Conservation (phyloP, 2,888 invertebrate genomes). For the Leucoma salicis region DNA sequence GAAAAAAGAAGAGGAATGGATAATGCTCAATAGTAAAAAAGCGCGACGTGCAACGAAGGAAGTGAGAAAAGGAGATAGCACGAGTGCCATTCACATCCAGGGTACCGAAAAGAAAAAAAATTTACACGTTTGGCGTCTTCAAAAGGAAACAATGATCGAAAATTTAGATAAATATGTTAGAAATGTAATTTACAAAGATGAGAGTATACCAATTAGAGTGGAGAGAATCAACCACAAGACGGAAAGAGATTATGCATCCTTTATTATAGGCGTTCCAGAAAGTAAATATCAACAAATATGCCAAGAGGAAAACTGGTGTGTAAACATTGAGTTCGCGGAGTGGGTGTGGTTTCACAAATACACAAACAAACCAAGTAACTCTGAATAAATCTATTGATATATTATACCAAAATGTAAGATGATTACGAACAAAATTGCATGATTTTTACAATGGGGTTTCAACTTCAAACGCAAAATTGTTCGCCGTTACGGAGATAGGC, state of each 20-base stretch:
- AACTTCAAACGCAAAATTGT: too few species aligned
- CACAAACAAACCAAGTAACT: too few species aligned
- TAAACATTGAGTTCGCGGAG: slow-evolving; percentile 26
- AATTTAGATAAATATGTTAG: slow-evolving; percentile 2
- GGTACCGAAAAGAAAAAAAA: slow-evolving; percentile 3
- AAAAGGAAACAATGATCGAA: slow-evolving; percentile 1
- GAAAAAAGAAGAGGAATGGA: slow-evolving; percentile 6
- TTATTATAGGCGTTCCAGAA: slow-evolving; percentile 19
- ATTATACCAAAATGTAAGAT: neutral
- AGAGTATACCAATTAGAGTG: neutral
- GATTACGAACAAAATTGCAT: neutral
- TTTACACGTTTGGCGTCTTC: slow-evolving; percentile 11
- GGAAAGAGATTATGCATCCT: neutral
- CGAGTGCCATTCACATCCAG: neutral
- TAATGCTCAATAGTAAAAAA: slow-evolving; percentile 2
- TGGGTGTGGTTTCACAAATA: slow-evolving; percentile 14
- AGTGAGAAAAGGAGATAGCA: slow-evolving; percentile 2
- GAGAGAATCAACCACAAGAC: slow-evolving; percentile 2
- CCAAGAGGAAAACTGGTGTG: slow-evolving; percentile 19
- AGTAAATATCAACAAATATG: slow-evolving; percentile 18
- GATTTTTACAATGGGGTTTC: neutral
- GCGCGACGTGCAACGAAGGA: slow-evolving; percentile 2
- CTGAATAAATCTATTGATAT: neutral
- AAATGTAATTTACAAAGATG: neutral
- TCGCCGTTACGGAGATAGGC: neutral